Evolutionary conservation across 2,113 vertebrate genomes (phyloP).

Genomic region (Monopterus albus): DNA sequence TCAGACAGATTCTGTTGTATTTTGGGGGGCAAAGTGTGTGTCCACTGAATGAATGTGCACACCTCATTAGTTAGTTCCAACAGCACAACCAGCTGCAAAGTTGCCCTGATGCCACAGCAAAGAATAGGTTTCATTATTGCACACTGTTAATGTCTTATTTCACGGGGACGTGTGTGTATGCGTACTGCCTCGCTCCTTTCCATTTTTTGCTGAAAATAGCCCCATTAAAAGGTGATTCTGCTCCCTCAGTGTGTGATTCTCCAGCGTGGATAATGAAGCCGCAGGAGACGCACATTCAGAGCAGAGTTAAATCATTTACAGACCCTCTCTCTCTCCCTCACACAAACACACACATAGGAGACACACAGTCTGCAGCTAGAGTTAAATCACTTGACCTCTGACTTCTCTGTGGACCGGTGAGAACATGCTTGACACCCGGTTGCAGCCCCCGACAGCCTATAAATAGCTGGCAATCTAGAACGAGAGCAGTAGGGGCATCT

Average conservation of each 20-base stretch:
- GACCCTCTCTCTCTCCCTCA: not conserved
- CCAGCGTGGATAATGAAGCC: slow-evolving; percentile 77
- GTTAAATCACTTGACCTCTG: slow-evolving; percentile 73
- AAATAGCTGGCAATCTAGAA: slow-evolving; percentile 74
- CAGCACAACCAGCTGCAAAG: not conserved
- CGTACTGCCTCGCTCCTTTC: slow-evolving; percentile 42
- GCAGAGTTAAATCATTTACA: slow-evolving; percentile 65
- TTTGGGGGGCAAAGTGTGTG: slow-evolving; percentile 1
- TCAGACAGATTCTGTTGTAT: not conserved
- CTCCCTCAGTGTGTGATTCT: slow-evolving; percentile 66
- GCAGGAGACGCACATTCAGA: slow-evolving; percentile 65
- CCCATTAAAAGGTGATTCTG: slow-evolving; percentile 73
- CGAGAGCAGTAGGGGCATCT: slow-evolving; percentile 40
- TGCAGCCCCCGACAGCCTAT: slow-evolving; percentile 55
- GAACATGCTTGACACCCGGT: slow-evolving; percentile 45
- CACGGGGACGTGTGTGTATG: slow-evolving; percentile 16
- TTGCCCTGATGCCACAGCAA: not conserved
- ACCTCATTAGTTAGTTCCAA: slow-evolving; percentile 13
- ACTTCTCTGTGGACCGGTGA: slow-evolving; percentile 60
- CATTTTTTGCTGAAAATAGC: slow-evolving; percentile 67
- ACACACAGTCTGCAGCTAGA: slow-evolving; percentile 49
- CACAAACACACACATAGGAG: slow-evolving; percentile 18
- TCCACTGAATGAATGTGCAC: not conserved
- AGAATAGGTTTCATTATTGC: slow-evolving; percentile 3
- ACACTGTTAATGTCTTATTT: slow-evolving; percentile 27